Percentiles rank a stretch among this genome's conserved stretches.
Evolutionary conservation across 1,140 invertebrate species (phyloP).

Genomic region (Aphaenogaster rudis): DNA sequence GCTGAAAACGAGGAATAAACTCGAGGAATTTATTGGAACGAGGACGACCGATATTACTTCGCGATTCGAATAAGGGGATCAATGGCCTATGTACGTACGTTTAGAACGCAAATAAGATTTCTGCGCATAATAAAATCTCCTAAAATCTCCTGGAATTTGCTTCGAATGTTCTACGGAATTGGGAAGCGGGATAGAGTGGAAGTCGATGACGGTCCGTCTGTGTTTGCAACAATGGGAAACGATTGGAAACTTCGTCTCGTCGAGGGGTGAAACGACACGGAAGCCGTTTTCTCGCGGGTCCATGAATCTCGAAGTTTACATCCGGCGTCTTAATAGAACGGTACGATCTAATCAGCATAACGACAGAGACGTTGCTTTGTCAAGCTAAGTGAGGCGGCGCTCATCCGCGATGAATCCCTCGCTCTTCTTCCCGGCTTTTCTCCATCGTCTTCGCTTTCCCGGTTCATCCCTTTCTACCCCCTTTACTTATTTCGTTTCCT

Average conservation of each 20-base stretch:
- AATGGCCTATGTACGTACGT: slow-evolving; percentile 5
- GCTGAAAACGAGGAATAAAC: not conserved
- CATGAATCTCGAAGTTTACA: slow-evolving; percentile 42
- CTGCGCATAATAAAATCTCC: slow-evolving; percentile 34
- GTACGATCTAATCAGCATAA: slow-evolving; percentile 61
- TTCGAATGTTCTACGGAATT: slow-evolving; percentile 18
- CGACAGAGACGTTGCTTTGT: slow-evolving; percentile 31
- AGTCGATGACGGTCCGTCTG: slow-evolving; percentile 16
- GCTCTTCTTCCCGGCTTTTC: not conserved
- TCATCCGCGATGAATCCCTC: slow-evolving; percentile 51
- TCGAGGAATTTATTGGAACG: slow-evolving; percentile 1
- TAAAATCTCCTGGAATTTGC: slow-evolving; percentile 26
- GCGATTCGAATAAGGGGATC: slow-evolving; percentile 33
- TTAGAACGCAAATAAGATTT: slow-evolving; percentile 21
- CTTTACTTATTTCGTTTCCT: slow-evolving; percentile 61
- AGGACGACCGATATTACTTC: not conserved
- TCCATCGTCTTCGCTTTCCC: not conserved
- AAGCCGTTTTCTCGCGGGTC: not conserved
- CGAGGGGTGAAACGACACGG: not conserved
- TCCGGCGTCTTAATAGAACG: slow-evolving; percentile 58
- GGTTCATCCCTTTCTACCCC: slow-evolving; percentile 1
- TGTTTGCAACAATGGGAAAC: slow-evolving; percentile 27
- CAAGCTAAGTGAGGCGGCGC: slow-evolving; percentile 39
- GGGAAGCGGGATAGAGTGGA: not conserved
- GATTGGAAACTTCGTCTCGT: slow-evolving; percentile 42